phyloP scores from a whole-genome alignment of 2,113 vertebrate species.

The Amblyornis subalaris region DNA sequence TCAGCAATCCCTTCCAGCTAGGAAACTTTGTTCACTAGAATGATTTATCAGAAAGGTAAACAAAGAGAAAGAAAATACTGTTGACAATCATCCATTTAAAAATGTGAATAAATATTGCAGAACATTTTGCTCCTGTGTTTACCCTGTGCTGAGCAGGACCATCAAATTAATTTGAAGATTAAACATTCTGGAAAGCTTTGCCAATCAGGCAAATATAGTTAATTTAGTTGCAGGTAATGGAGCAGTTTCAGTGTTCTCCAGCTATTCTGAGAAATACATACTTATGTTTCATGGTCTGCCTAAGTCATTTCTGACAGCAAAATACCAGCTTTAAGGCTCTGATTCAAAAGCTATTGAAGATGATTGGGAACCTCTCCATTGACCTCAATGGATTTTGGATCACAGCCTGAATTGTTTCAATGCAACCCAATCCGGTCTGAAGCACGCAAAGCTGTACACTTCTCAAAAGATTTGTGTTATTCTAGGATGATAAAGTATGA shows the following conservation, averaged over 20 bases:
- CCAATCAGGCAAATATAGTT: neutral
- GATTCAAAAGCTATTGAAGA: neutral
- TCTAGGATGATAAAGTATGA: neutral
- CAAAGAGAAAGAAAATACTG: neutral
- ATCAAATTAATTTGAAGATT: constrained; percentile 24
- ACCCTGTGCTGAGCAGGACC: neutral
- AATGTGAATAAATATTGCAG: neutral
- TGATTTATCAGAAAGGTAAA: constrained; percentile 17
- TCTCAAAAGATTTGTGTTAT: neutral
- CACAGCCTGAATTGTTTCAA: neutral
- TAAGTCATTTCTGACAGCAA: neutral
- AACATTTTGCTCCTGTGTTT: neutral
- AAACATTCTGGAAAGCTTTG: neutral
- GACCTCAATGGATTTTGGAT: neutral
- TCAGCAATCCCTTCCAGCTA: constrained; percentile 10
- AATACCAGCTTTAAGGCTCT: neutral
- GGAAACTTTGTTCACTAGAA: neutral
- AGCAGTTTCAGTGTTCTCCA: neutral
- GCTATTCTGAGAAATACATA: neutral
- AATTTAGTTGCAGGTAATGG: neutral
- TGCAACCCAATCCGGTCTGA: neutral
- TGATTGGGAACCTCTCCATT: neutral
- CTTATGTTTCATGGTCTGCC: neutral
- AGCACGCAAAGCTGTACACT: neutral
- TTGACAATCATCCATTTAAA: neutral